Evolutionary conservation across 1,140 invertebrate species (phyloP), one percentile per base, ranked within the genome.

Genomic region (Cephus cinctus): DNA sequence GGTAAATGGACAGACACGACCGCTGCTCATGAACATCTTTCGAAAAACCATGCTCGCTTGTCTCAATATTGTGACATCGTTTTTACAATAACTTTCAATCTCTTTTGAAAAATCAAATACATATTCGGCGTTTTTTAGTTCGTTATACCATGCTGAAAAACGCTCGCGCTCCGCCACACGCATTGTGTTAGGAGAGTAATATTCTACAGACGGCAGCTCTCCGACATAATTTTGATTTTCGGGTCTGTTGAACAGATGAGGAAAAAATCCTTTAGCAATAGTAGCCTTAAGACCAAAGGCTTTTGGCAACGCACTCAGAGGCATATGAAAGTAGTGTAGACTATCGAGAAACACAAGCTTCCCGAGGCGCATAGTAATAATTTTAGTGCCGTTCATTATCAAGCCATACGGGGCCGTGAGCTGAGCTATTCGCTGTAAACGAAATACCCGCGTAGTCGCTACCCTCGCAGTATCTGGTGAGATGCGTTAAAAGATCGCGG

Each of bases 291-390:
- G 34, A 6, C 45, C 59, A 23, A 65, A 68, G 0, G 63, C 46
- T 55, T 59, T 45, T 0, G 59, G 61, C 9, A 69, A 35, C 22
- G 27, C 36, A 8, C 44, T 45, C 2, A 61, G 46, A 0, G 55
- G 16, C 56, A 65, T 64, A 2, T 49, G 54, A 35, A 67, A 57
- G 52, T 63, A 65, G 50, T 57, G 57, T 50, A 61, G 36, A 27
- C 54, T 57, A 46, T 68, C 65, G 20, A 65, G 50, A 46, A 68
- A 65, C 15, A 43, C 36, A 1, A 51, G 47, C 21, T 52, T 52
- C 6, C 35, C 36, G 5, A 44, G 12, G 2, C 22, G 19, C 53
- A 64, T 56, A 1, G 23, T 14, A 27, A 61, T 49, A 9, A 57
- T 57, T 22, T 50, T 61, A 32, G 50, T 53, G 1, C 57, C 57